These are phyloP conservation scores for Clarias pachynema DNA, from an alignment of 2,797 vertebrate species.

Conservation along the genomic window DNA sequence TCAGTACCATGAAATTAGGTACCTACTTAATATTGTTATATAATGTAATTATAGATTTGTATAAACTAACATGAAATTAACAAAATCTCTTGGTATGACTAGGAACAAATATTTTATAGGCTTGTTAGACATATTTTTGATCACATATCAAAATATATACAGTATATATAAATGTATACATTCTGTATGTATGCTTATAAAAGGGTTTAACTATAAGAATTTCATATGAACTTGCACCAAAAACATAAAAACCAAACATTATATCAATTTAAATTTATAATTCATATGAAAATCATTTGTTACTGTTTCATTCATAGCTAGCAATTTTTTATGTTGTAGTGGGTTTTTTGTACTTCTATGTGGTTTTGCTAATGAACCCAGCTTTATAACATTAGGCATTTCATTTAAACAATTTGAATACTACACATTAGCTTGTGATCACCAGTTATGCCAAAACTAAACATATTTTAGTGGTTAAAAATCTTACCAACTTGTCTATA, in stretches of 20 bases:
- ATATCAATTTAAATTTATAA: neutral
- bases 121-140: neutral
- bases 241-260: neutral
- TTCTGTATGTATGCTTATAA: neutral
- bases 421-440: neutral
- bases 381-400: neutral
- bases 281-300: neutral
- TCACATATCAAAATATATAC: no score
- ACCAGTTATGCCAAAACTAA: neutral
- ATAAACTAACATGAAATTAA: neutral
- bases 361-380: neutral
- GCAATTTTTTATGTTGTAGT: neutral
- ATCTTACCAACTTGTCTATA: neutral
- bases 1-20: neutral
- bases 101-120: neutral
- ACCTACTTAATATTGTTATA: neutral
- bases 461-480: neutral
- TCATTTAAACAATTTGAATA: neutral
- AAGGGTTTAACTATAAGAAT: neutral
- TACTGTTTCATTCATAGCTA: neutral
- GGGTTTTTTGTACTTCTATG: neutral
- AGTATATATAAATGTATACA: no score
- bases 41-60: neutral
- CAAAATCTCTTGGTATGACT: neutral
- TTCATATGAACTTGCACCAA: neutral